Evolutionary conservation across 2,888 invertebrate genomes (phyloP).

Genomic region (Lycocerus yunnanus): DNA sequence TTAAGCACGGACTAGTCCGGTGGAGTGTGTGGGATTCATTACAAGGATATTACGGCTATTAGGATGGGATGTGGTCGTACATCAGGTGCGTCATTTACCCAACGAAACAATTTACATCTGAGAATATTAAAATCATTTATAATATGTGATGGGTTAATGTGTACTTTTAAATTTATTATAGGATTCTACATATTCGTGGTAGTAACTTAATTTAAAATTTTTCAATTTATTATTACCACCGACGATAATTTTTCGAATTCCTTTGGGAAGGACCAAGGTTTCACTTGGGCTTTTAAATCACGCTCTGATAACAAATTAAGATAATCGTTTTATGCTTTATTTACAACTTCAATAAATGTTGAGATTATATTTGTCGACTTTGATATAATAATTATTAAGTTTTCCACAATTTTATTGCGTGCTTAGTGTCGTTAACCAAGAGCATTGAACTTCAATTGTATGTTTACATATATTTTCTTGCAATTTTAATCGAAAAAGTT

Average conservation of each 20-base stretch:
- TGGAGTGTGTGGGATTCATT: conserved; percentile 26
- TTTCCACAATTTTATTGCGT: not conserved
- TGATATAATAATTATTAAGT: not conserved
- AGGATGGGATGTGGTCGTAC: conserved; percentile 15
- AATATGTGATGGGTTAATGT: conserved; percentile 6
- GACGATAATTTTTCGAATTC: not conserved
- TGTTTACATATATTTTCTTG: conserved; percentile 6
- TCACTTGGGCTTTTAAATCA: not conserved
- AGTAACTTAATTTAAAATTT: not conserved
- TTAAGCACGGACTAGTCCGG: conserved; percentile 15
- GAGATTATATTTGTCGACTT: not conserved
- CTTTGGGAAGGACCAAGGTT: not conserved
- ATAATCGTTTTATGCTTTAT: not conserved
- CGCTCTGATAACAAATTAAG: not conserved
- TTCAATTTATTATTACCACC: not conserved
- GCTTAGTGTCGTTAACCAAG: not conserved
- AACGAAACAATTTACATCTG: conserved; percentile 19
- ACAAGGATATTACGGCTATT: conserved; percentile 29
- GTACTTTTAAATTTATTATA: not conserved
- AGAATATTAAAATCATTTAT: conserved; percentile 24
- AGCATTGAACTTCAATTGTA: conserved; percentile 11
- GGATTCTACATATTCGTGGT: not conserved
- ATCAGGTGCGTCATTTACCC: conserved; percentile 24
- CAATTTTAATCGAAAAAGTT: not conserved
- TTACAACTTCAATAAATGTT: not conserved